Base-by-base conservation (phyloP, 2,888 invertebrate species). In the Polyommatus iphigenia region DNA sequence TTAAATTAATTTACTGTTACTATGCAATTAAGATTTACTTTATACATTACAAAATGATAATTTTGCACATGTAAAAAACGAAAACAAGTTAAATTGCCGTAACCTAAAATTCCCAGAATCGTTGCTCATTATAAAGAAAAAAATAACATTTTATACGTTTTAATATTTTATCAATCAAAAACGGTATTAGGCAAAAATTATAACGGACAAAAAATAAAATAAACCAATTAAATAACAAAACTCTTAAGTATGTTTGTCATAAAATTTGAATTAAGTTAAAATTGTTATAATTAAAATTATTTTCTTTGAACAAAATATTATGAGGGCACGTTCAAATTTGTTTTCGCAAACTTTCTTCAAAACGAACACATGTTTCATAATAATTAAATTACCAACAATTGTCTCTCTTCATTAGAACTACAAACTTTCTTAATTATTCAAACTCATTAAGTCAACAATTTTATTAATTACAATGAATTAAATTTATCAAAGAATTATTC, bases 361-460 rank as follows among this genome's bases (percentile, higher is more conserved):
- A 62, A 62, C 62, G 62, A 20, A 32, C 29, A 67, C 29, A 29
- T 32, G 29, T 18, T 62, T 18, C 67, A 15, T 67, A 67, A 18
- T 67, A 15, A 67, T 67, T 29, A 32, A 67, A 32, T 67, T 67
- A 67, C 13, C 29, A 67, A 67, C 62, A 24, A 62, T 10, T 62
- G 62, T 67, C 15, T 67, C 67, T 67, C 15, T 67, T 67, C 29
- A 67, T 67, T 29, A 6, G 0, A 15, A 29, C 15, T 67, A 67
- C 29, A 29, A 67, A 67, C 67, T 67, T 67, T 67, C 6, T 67
- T 67, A 32, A 67, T 67, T 67, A 67, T 67, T 20, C 20, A 59
- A 59, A 59, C 59, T 59, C 20, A 29, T 15, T 67, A 15, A 29
- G 67, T 2, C 67, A 67, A 18, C 67, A 32, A 32, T 67, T 67